Evolutionary conservation across 2,797 vertebrate species (phyloP).

Genomic region (Valencia hispanica): DNA sequence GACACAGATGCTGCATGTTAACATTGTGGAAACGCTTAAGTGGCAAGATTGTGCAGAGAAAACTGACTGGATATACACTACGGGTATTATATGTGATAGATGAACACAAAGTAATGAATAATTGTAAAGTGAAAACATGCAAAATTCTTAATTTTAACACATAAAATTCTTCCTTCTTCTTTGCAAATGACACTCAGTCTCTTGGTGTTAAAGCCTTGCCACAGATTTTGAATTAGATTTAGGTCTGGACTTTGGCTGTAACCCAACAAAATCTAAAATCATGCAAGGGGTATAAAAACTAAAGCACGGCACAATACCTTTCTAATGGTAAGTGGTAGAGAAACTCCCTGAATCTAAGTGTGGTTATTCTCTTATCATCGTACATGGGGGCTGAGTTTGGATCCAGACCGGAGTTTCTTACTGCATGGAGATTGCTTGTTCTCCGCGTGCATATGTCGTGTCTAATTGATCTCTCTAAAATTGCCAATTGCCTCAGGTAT

Average conservation of each 20-base stretch:
- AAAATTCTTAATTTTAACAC: no score
- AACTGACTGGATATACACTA: not conserved
- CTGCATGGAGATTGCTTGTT: not conserved
- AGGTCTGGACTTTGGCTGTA: no score
- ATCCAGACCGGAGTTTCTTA: not conserved
- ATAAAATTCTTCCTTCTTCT: no score
- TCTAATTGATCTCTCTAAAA: not conserved
- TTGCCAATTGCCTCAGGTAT: no score
- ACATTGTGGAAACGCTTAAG: slow-evolving; percentile 3
- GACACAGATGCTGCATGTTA: not conserved
- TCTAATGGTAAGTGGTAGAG: not conserved
- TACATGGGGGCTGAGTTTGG: not conserved
- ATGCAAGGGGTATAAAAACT: not conserved
- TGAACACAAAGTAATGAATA: no score
- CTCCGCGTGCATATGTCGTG: not conserved
- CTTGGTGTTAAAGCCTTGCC: no score
- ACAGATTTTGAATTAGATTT: not conserved
- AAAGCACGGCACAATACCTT: not conserved
- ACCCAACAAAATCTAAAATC: not conserved
- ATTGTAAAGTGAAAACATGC: no score
- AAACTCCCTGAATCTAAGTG: not conserved
- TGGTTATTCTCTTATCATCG: not conserved
- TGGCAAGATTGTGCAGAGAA: not conserved
- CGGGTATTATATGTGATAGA: not conserved
- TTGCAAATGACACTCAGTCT: no score